Evolutionary conservation across 2,888 invertebrate genomes (phyloP), one percentile per base, ranked within the genome.

Genomic region (Balanococcus diminutus): DNA sequence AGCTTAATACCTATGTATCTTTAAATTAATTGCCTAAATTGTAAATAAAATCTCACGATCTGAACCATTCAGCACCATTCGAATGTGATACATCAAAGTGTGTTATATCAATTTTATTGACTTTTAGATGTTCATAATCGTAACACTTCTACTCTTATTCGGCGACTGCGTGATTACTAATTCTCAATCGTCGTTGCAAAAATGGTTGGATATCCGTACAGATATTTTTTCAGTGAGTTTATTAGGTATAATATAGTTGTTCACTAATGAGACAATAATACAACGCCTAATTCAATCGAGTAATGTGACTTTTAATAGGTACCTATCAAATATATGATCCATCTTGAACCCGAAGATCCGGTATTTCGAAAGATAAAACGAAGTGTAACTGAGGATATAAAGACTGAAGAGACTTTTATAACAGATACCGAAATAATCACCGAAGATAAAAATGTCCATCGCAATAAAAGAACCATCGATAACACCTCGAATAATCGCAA

Each of bases 341-440:
- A 46, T 46, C 39, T 85, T 25, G 85, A 85, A 79, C 25, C 75
- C 31, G 32, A 67, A 25, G 79, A 79, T 14, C 39, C 79, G 1
- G 16, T 39, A 46, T 85, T 75, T 11, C 28, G 75, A 6, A 85
- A 85, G 79, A 42, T 75, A 14, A 85, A 85, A 46, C 85, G 85
- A 16, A 85, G 85, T 25, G 25, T 79, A 8, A 51, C 46, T 22
- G 85, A 75, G 28, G 79, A 32, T 28, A 42, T 85, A 46, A 79
- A 79, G 42, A 85, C 85, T 28, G 75, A 79, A 39, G 85, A 85
- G 14, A 75, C 85, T 22, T 36, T 85, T 28, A 39, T 85, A 4
- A 28, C 75, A 22, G 36, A 79, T 32, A 39, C 85, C 9, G 46
- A 85, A 75, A 75, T 85, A 28, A 46, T 85, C 19, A 79, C 75